These are phyloP conservation scores for Allolobophora icterica DNA, from an alignment of 2,888 invertebrate genomes.

Conservation along the genomic window DNA sequence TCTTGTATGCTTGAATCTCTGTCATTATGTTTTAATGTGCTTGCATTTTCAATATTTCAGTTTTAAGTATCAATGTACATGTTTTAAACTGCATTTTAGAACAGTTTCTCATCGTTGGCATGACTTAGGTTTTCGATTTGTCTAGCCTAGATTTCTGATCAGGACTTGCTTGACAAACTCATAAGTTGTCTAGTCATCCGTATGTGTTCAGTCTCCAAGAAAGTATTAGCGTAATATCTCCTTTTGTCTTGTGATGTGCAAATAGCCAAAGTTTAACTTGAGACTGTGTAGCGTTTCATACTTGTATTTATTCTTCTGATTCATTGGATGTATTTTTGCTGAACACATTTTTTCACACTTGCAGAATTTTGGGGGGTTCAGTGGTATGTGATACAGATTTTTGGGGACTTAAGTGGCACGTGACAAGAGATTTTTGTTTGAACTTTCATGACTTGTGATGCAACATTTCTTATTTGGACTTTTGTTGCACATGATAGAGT, in stretches of 20 bases:
- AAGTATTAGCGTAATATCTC: too few species aligned
- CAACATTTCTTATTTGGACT: not conserved
- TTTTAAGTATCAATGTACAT: not conserved
- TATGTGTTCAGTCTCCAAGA: not conserved
- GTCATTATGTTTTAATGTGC: not conserved
- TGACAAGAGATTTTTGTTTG: not conserved
- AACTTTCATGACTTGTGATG: not conserved
- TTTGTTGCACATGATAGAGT: not conserved
- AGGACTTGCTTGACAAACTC: too few species aligned
- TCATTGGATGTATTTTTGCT: not conserved
- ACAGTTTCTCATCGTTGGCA: not conserved
- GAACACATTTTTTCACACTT: not conserved
- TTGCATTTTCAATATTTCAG: not conserved
- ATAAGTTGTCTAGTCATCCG: not conserved
- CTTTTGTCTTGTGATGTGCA: not conserved
- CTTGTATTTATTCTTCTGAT: not conserved
- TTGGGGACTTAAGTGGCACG: not conserved
- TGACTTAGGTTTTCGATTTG: not conserved
- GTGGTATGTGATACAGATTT: not conserved
- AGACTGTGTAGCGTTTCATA: not conserved
- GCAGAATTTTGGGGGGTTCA: not conserved
- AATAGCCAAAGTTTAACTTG: not conserved
- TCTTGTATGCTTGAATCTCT: not conserved
- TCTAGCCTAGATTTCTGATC: not conserved
- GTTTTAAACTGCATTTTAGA: not conserved